Base-by-base conservation (phyloP, 2,888 invertebrate genomes). In the Minunthozetes semirufus region DNA sequence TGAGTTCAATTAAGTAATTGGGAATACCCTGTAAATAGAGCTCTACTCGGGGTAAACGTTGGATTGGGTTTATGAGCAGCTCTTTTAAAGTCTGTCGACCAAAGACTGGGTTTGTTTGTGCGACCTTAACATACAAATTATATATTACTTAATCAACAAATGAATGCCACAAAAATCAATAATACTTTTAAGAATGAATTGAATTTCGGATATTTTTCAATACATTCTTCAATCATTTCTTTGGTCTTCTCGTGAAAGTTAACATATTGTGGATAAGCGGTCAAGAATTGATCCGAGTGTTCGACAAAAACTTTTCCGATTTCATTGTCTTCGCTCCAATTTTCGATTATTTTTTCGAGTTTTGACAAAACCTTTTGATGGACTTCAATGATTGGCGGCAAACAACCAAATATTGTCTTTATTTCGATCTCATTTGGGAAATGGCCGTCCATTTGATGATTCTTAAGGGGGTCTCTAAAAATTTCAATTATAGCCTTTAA, bases 201-300 rank as follows among this genome's bases (percentile, higher is more conserved):
- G 87, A 99, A 99, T 83, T 95, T 88, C 56, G 95, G 94, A 85
- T 95, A 94, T 81, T 89, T 90, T 82, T 88, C 88, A 86, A 95
- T 95, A 86, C 95, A 96, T 82, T 90, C 88, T 81, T 88, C 87
- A 82, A 99, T 87, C 86, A 92, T 92, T 82, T 94, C 93, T 84
- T 95, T 95, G 84, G 94, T 94, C 83, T 93, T 92, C 84, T 98
- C 97, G 84, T 96, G 97, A 85, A 93, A 97, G 85, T 99, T 99
- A 74, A 99, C 92, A 85, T 95, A 99, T 25, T 96, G 94, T 77
- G 97, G 97, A 85, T 99, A 99, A 0, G 94, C 93, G 84, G 93
- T 94, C 79, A 91, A 88, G 82, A 98, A 86, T 81, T 92, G 93
- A 74, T 91, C 89, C 73, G 92, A 90, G 38, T 72, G 75, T 61